These are phyloP conservation scores for Beris morrisii DNA, from an alignment of 2,888 invertebrate species.

Conservation along the genomic window DNA sequence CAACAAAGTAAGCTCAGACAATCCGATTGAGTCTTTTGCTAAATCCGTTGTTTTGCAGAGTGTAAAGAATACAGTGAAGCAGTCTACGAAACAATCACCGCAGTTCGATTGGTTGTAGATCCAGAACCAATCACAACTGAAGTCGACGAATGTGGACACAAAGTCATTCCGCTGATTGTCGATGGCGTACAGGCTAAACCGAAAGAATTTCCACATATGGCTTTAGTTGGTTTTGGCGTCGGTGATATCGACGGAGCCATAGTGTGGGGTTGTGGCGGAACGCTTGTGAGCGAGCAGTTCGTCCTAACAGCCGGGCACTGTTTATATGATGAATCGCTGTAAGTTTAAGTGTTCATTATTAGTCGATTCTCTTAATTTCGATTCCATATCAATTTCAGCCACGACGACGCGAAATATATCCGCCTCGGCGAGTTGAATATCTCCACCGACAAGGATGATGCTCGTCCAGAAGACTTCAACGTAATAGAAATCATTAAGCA, in stretches of 20 bases:
- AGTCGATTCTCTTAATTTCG: too few species aligned
- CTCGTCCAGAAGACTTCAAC: conserved; percentile 48
- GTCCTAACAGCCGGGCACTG: conserved; percentile 22
- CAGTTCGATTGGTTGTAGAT: background rate
- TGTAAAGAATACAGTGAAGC: conserved; percentile 34
- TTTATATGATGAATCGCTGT: background rate
- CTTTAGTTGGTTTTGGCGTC: conserved; percentile 39
- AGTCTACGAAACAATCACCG: conserved; percentile 23
- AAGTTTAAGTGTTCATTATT: background rate
- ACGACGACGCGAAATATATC: conserved; percentile 46
- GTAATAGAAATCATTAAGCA: conserved; percentile 50
- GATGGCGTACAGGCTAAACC: conserved; percentile 45
- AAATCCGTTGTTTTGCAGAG: conserved; percentile 23
- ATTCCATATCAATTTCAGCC: conserved; percentile 40
- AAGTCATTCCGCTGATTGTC: conserved; percentile 54
- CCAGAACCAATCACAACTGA: background rate
- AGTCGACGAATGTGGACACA: conserved; percentile 44
- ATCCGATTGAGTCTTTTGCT: background rate
- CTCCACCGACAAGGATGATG: conserved; percentile 46
- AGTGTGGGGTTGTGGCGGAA: conserved; percentile 22
- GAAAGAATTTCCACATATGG: conserved; percentile 54
- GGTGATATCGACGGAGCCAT: background rate
- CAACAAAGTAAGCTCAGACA: background rate
- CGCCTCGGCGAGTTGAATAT: conserved; percentile 51
- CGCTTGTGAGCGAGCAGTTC: conserved; percentile 19